These are phyloP conservation scores for Bombus waltoni DNA, from an alignment of 1,140 invertebrate genomes.

Conservation along the genomic window DNA sequence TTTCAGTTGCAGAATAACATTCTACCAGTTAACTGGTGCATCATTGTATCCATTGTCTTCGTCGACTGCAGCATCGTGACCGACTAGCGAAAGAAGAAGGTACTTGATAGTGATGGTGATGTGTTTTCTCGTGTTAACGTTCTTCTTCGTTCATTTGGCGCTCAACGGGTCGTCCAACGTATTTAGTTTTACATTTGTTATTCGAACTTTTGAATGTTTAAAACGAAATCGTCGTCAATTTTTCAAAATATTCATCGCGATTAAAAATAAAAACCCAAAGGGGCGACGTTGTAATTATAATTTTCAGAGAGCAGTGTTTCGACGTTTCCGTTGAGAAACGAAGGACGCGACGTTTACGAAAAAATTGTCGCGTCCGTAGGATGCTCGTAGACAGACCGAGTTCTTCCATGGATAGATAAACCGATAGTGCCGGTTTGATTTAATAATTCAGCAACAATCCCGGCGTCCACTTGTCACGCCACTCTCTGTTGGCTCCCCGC, in stretches of 20 bases:
- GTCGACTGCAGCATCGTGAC: conserved; percentile 73
- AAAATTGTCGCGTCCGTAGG: background rate
- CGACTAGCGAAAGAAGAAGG: conserved; percentile 16
- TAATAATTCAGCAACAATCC: conserved; percentile 69
- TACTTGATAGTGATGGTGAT: background rate
- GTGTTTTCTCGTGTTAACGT: background rate
- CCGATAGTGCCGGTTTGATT: conserved; percentile 58
- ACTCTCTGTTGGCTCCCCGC: conserved; percentile 42
- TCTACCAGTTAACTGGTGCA: conserved; percentile 72
- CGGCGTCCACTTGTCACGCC: conserved; percentile 64
- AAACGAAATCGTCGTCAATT: background rate
- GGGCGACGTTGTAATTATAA: background rate
- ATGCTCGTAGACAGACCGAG: background rate
- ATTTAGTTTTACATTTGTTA: background rate
- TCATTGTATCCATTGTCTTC: conserved; percentile 78
- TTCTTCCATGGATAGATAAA: conserved; percentile 37
- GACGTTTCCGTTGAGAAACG: background rate
- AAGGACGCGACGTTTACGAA: background rate
- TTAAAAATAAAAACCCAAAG: background rate
- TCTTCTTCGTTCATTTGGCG: background rate
- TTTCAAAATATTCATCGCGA: background rate
- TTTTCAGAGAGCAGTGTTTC: background rate
- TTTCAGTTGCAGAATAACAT: conserved; percentile 68
- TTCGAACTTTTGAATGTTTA: background rate
- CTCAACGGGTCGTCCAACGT: no score